These are phyloP conservation scores for Pedicia rivosa DNA, from an alignment of 2,888 invertebrate genomes.

Conservation along the genomic window DNA sequence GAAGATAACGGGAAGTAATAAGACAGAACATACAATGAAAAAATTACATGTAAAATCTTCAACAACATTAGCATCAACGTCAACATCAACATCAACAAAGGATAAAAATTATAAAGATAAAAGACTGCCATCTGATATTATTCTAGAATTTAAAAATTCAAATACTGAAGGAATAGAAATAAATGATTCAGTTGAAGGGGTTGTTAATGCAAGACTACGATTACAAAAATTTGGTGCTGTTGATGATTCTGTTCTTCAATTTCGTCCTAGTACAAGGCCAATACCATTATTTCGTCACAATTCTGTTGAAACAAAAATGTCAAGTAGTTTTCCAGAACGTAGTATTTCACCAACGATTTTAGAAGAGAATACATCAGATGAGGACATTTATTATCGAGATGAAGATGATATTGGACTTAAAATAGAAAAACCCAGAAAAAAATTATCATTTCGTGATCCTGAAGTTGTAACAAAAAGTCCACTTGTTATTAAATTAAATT, in stretches of 20 bases:
- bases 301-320: no score
- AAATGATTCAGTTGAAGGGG: slow-evolving; percentile 7
- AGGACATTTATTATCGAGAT: slow-evolving; percentile 3
- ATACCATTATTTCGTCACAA: no score
- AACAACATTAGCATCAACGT: no score
- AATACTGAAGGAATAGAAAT: no score
- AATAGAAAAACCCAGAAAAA: slow-evolving; percentile 49
- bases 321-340: no score
- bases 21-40: background rate
- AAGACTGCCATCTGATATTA: no score
- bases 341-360: slow-evolving; percentile 9
- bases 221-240: slow-evolving; percentile 12
- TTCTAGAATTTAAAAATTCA: no score
- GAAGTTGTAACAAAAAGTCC: slow-evolving; percentile 40
- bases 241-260: no score
- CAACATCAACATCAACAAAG: no score
- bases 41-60: background rate
- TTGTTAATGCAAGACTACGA: slow-evolving; percentile 11
- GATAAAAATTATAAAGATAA: no score
- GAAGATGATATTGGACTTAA: slow-evolving; percentile 6
- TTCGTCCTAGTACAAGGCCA: no score
- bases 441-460: slow-evolving; percentile 75
- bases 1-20: background rate
- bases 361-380: background rate
- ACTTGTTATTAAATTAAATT: background rate